A percentile compares a stretch with the other conserved stretches of the same genome.
Conservation (phyloP, 1,140 invertebrate genomes). For the Drosophila watanabei region DNA sequence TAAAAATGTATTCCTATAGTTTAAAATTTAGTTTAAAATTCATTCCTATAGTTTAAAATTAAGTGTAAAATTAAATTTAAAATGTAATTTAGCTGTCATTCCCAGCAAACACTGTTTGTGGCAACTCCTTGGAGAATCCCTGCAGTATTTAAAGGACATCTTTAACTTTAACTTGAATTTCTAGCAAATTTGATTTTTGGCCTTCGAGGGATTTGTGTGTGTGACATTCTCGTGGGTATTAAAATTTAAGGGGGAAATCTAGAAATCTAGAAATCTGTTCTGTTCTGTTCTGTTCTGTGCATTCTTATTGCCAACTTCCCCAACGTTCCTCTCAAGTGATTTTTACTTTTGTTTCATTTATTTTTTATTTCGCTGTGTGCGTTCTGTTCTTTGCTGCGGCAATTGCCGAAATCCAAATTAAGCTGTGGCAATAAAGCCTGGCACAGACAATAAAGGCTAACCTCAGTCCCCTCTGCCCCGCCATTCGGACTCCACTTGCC, state of each 20-base stretch:
- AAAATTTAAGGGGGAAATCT: neutral
- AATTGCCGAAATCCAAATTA: conserved; percentile 59
- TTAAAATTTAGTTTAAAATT: no score
- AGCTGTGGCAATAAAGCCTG: conserved; percentile 58
- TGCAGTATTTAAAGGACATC: neutral
- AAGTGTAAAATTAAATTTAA: no score
- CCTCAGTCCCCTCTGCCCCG: conserved; percentile 5
- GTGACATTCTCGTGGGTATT: neutral
- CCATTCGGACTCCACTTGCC: neutral
- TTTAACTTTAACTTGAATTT: neutral
- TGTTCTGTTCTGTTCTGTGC: neutral
- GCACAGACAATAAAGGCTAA: conserved; percentile 40
- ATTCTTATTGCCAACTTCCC: neutral
- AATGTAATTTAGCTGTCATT: neutral
- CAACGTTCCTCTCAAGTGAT: conserved; percentile 29
- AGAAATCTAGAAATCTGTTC: no score
- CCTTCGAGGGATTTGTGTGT: neutral
- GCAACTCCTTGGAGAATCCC: neutral
- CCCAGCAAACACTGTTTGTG: no score
- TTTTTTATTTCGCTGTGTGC: conserved; percentile 3
- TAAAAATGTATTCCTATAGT: no score
- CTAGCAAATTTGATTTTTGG: neutral
- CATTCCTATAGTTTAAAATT: no score
- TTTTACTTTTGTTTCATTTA: conserved; percentile 26
- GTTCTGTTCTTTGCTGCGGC: conserved; percentile 27